Evolutionary conservation across 2,797 vertebrate genomes (phyloP).

Genomic region (Lophotriccus pileatus): DNA sequence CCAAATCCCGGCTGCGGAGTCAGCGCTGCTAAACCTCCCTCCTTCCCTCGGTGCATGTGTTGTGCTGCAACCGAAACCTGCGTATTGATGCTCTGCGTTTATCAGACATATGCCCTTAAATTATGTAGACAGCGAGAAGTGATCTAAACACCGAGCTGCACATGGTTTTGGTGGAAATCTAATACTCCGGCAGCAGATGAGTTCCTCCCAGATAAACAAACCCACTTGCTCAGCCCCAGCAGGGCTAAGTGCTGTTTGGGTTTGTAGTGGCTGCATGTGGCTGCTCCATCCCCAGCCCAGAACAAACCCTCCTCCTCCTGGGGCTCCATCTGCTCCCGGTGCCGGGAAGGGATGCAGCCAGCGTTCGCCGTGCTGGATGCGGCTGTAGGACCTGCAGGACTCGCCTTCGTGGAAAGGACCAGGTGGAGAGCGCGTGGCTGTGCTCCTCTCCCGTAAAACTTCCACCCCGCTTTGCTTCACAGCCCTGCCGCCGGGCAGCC

Average conservation of each 20-base stretch:
- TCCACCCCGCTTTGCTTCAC: conserved; percentile 2
- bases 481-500: neutral
- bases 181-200: conserved; percentile 33
- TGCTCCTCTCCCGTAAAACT: neutral
- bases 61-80: conserved; percentile 28
- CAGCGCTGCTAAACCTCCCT: neutral
- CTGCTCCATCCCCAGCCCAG: neutral
- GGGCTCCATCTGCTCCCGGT: conserved; percentile 1
- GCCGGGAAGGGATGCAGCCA: neutral
- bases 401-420: neutral
- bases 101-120: conserved; percentile 38
- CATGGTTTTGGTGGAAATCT: conserved; percentile 53
- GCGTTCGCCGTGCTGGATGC: neutral
- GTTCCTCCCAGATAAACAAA: conserved; percentile 63
- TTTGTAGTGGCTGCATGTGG: neutral
- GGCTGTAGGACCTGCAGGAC: neutral
- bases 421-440: neutral
- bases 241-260: conserved; percentile 14
- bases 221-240: conserved; percentile 42
- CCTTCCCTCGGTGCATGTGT: neutral
- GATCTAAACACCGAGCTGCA: neutral
- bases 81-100: conserved; percentile 21
- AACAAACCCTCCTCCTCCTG: conserved; percentile 13
- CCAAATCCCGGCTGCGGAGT: neutral
- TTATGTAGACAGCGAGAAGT: conserved; percentile 44